Base-by-base conservation (phyloP, 2,797 vertebrate species). In the Orientallactaga sibirica region DNA sequence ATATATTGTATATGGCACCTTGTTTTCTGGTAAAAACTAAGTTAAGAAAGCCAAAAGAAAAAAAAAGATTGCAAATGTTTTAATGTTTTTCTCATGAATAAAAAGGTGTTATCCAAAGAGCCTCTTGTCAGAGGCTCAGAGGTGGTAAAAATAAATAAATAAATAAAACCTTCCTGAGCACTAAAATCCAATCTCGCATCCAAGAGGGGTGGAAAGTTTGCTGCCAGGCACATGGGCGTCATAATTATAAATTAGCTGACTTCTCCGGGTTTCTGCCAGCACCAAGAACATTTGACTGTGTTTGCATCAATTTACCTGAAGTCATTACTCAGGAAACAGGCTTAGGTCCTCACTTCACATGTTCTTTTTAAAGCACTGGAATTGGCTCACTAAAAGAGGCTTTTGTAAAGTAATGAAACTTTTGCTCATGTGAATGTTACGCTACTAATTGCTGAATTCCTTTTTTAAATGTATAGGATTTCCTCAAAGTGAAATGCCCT, bases 81-180 rank as follows among this genome's bases (percentile, higher is more conserved):
- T 93, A 86, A 96, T 96, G 70, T 94, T 95, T 94, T 92, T 74
- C 95, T 95, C 90, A 82, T 78, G 92, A 91, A 97, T 94, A 90
- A 96, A 94, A 87, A 82, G 73, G 48, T 94, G 43, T 73, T 76
- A 78, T 66, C 70, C 83, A 96, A 95, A 96, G 41, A 86, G n/a
- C 70, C 68, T 94, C 88, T 94, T 92, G 88, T 94, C 66, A 66
- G 83, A 97, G 29, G 67, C 78, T 85, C 62, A 82, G 89, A 90
- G 43, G 90, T 93, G 61, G 76, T 94, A 68, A 48, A 48, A 48
- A 48, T 48, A 48, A 91, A 88, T 33, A 9, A 20, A 81, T 24
- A 76, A 73, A 41, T 25, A n/a, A 29, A 76, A 48, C 1, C 7
- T 68, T 92, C 67, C 70, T 68, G 74, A 87, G 70, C 66, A 77